Conservation (phyloP, 1,140 invertebrate genomes). For the Mya arenaria region DNA sequence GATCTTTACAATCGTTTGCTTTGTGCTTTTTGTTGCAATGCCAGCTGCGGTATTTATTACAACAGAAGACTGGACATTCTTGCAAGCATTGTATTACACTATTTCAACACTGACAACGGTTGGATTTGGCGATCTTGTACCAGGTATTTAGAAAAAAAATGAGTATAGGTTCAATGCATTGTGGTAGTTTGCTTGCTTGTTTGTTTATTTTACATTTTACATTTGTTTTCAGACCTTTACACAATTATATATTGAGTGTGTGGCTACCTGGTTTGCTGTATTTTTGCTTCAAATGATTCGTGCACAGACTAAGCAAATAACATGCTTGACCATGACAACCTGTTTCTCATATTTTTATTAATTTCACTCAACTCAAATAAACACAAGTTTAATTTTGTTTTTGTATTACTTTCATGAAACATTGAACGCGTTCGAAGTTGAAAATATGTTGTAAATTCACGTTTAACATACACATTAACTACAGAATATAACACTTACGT, state of each 20-base stretch:
- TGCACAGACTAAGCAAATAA: not conserved
- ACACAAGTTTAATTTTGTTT: not conserved
- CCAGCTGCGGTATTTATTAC: conserved; percentile 35
- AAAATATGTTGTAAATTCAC: not conserved
- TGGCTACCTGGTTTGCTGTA: not conserved
- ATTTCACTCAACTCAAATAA: not conserved
- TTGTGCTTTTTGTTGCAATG: conserved; percentile 16
- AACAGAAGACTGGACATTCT: conserved; percentile 59
- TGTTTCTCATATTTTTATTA: not conserved
- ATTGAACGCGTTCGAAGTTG: not conserved
- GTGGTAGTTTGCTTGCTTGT: too few relatives aligned
- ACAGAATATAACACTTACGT: not conserved
- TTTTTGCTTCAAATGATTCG: not conserved
- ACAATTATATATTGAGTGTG: not conserved
- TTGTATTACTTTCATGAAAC: not conserved
- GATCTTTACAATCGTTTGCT: not conserved
- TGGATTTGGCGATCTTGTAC: conserved; percentile 60
- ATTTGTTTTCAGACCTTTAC: not conserved
- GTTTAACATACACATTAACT: not conserved
- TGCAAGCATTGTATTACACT: conserved; percentile 64
- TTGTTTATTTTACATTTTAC: not conserved
- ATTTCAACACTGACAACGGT: conserved; percentile 66
- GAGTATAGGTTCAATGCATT: too few relatives aligned
- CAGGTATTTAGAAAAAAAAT: conserved; percentile 45
- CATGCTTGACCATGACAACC: not conserved